Conservation (phyloP, 2,888 invertebrate genomes). For the Digitonthophagus gazella region DNA sequence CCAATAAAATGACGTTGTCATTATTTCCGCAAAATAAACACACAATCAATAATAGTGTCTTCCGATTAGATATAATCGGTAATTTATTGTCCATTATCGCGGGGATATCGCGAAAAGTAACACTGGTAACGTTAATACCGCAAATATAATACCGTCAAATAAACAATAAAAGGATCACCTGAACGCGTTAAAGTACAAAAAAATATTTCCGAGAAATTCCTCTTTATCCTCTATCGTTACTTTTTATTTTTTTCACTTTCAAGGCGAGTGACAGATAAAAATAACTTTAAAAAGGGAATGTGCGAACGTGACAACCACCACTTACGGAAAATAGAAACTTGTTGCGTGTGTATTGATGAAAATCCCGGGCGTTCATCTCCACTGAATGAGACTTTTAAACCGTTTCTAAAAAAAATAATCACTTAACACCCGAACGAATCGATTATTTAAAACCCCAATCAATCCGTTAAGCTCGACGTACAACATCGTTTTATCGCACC, state of each 20-base stretch:
- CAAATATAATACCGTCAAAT: neutral
- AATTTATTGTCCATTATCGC: neutral
- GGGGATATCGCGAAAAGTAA: neutral
- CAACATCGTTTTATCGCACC: neutral
- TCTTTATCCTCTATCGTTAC: too few species aligned
- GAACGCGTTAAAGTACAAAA: neutral
- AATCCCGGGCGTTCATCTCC: neutral
- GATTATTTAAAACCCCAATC: neutral
- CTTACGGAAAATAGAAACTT: neutral
- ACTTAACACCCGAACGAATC: neutral
- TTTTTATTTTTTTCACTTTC: too few species aligned
- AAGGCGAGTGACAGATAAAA: too few species aligned
- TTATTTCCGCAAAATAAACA: neutral
- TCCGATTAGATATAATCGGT: neutral
- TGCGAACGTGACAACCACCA: too few species aligned
- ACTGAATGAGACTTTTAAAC: neutral
- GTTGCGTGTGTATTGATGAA: neutral
- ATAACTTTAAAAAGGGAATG: too few species aligned
- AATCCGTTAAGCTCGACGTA: neutral
- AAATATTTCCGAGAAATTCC: neutral
- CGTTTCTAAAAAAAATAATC: neutral
- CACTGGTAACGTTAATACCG: neutral
- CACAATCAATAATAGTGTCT: neutral
- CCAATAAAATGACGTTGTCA: neutral
- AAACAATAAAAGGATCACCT: neutral